Percentiles rank a stretch among this genome's conserved stretches.
phyloP scores from a whole-genome alignment of 2,888 invertebrate genomes.

The Apocheima hispidaria region DNA sequence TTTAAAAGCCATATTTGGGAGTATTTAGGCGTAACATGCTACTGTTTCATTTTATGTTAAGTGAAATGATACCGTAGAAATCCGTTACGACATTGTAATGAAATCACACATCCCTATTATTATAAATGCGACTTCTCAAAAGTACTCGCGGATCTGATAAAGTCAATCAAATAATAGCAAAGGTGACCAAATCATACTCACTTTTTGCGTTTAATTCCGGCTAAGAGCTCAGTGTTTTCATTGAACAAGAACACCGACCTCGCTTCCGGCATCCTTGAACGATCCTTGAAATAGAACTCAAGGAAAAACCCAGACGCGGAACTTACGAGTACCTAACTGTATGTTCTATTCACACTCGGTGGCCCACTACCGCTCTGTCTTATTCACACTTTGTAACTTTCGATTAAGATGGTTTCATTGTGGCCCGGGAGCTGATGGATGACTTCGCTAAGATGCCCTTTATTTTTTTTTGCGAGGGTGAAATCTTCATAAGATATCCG shows the following conservation, averaged over 20 bases:
- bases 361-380: constrained; percentile 28
- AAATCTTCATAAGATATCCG: no score
- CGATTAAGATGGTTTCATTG: constrained; percentile 38
- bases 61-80: background rate
- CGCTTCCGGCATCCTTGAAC: constrained; percentile 25
- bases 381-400: constrained; percentile 41
- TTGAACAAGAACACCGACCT: constrained; percentile 8
- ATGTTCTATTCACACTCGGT: constrained; percentile 20
- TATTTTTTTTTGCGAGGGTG: no score
- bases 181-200: constrained; percentile 7
- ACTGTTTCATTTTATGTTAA: constrained; percentile 4
- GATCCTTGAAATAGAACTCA: constrained; percentile 31
- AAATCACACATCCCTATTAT: background rate
- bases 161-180: constrained; percentile 3
- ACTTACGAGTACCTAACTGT: constrained; percentile 35
- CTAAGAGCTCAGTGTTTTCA: constrained; percentile 10
- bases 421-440: constrained; percentile 11
- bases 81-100: background rate
- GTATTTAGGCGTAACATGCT: constrained; percentile 14
- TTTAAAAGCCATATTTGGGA: constrained; percentile 25
- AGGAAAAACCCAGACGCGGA: constrained; percentile 42
- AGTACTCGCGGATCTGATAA: constrained; percentile 6
- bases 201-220: constrained; percentile 20
- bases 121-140: no score
- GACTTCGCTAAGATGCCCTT: constrained; percentile 4